Conservation (phyloP, 2,888 invertebrate species). For the Sisyra nigra region DNA sequence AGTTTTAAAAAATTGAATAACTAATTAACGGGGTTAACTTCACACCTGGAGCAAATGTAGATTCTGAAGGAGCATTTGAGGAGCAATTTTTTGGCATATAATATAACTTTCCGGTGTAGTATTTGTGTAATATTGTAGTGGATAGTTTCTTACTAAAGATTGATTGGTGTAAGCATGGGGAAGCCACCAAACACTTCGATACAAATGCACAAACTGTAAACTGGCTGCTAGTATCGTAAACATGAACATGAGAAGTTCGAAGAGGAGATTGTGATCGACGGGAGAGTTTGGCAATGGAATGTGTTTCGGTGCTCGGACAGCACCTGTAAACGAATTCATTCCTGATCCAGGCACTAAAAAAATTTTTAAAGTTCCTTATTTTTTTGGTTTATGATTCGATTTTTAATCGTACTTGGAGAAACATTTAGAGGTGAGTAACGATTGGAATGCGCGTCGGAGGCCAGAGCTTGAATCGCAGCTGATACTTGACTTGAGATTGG, state of each 20-base stretch:
- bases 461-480: constrained; percentile 18
- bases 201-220: constrained; percentile 86
- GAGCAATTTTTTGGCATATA: neutral
- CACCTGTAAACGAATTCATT: neutral
- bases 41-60: too few species aligned
- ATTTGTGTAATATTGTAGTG: too few species aligned
- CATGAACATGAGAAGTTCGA: constrained; percentile 71
- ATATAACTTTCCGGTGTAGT: neutral
- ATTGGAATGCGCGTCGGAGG: constrained; percentile 17
- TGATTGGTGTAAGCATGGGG: constrained; percentile 80
- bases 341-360: neutral
- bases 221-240: constrained; percentile 64
- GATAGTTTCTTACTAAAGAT: constrained; percentile 64
- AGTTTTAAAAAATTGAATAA: too few species aligned
- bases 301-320: constrained; percentile 47
- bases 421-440: constrained; percentile 18
- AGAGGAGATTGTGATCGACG: constrained; percentile 62
- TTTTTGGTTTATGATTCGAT: too few species aligned
- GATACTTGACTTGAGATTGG: constrained; percentile 15
- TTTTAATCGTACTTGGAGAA: neutral
- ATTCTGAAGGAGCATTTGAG: too few species aligned
- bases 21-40: too few species aligned
- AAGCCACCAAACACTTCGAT: constrained; percentile 94
- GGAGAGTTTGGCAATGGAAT: constrained; percentile 67
- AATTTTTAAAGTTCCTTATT: too few species aligned